Evolutionary conservation across 2,888 invertebrate genomes (phyloP).

Genomic region (Candidula unifasciata): DNA sequence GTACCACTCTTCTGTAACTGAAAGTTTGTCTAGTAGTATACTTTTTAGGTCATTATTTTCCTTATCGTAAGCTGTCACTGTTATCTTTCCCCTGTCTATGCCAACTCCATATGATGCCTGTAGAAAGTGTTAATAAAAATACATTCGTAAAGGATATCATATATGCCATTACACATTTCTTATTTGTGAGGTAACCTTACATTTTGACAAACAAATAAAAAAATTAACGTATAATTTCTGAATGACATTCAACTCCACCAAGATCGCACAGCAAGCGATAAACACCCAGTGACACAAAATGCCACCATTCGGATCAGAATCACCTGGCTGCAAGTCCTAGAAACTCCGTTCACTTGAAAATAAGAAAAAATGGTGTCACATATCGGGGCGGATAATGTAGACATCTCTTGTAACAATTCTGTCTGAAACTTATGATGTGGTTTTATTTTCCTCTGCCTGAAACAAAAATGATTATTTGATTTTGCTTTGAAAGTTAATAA

Average conservation of each 20-base stretch:
- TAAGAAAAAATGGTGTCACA: too few relatives aligned
- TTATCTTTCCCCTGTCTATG: slow-evolving; percentile 36
- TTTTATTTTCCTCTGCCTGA: too few relatives aligned
- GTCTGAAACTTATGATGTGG: too few relatives aligned
- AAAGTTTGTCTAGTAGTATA: slow-evolving; percentile 36
- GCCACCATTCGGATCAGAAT: too few relatives aligned
- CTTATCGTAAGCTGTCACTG: slow-evolving; percentile 44
- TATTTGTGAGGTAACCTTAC: neutral
- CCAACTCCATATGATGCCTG: slow-evolving; percentile 51
- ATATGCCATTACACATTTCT: neutral
- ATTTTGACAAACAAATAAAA: neutral
- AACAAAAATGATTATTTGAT: too few relatives aligned
- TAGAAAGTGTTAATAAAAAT: neutral
- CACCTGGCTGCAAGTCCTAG: too few relatives aligned
- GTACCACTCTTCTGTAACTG: slow-evolving; percentile 50
- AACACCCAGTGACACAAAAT: too few relatives aligned
- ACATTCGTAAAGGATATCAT: neutral
- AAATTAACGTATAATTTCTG: neutral
- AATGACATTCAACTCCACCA: neutral
- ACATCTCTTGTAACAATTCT: too few relatives aligned
- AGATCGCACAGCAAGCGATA: too few relatives aligned
- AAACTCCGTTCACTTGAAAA: too few relatives aligned
- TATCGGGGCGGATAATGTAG: too few relatives aligned
- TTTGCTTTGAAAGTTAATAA: too few relatives aligned
- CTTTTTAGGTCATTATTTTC: slow-evolving; percentile 34